Conservation (phyloP, 2,888 invertebrate species). For the Polia nebulosa region DNA sequence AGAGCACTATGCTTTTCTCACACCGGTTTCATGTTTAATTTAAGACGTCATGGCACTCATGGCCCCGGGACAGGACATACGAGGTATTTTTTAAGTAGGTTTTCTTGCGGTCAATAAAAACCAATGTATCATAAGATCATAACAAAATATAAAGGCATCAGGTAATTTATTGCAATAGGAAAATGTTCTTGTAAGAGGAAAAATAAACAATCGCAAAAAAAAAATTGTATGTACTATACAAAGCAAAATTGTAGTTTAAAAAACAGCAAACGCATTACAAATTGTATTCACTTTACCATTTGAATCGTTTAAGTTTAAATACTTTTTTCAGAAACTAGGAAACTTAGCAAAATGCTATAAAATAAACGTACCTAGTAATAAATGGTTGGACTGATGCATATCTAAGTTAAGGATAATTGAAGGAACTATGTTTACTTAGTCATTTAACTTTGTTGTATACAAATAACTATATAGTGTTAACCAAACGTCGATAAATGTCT, state of each 20-base stretch:
- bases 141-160: too few species aligned
- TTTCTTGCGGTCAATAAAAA: too few species aligned
- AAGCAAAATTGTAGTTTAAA: too few species aligned
- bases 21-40: too few species aligned
- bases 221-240: too few species aligned
- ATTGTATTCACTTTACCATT: not conserved
- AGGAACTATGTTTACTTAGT: slow-evolving; percentile 13
- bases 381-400: slow-evolving; percentile 43
- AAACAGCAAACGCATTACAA: not conserved
- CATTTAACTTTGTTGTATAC: slow-evolving; percentile 26
- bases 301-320: not conserved
- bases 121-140: too few species aligned
- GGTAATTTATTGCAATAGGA: slow-evolving; percentile 10
- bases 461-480: slow-evolving; percentile 15
- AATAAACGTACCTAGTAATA: slow-evolving; percentile 1
- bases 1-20: too few species aligned
- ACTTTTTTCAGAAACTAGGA: slow-evolving; percentile 22
- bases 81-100: too few species aligned
- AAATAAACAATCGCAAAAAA: not conserved
- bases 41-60: too few species aligned
- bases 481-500: not conserved
- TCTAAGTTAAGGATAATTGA: slow-evolving; percentile 41
- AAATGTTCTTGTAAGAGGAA: not conserved
- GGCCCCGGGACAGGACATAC: too few species aligned
- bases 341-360: slow-evolving; percentile 7